Conservation (phyloP, 2,113 vertebrate species). For the Bubo bubo region DNA sequence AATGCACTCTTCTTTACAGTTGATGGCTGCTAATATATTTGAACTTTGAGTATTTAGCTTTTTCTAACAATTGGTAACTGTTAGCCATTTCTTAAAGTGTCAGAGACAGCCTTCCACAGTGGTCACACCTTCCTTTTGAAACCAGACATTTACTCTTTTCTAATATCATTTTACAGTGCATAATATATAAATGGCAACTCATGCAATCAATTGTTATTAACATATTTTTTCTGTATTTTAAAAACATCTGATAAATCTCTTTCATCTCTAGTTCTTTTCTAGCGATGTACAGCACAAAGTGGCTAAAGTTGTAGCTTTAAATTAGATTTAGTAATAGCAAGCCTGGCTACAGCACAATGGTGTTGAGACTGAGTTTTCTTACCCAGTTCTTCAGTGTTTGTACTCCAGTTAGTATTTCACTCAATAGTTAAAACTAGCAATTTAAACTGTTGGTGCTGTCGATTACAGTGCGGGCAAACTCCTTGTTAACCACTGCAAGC, state of each 20-base stretch:
- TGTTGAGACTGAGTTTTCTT: neutral
- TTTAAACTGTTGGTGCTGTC: neutral
- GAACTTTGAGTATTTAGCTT: neutral
- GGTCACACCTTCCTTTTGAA: neutral
- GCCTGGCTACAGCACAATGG: neutral
- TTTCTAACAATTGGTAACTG: neutral
- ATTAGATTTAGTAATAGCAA: neutral
- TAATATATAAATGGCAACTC: neutral
- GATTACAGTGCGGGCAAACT: neutral
- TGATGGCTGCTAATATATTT: neutral
- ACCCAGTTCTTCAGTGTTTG: neutral
- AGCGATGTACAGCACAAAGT: neutral
- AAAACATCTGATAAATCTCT: neutral
- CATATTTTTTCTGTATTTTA: neutral
- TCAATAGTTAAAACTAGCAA: neutral
- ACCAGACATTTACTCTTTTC: neutral
- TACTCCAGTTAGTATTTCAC: neutral
- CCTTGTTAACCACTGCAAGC: neutral
- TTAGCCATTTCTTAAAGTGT: neutral
- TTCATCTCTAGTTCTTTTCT: neutral
- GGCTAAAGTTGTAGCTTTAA: neutral
- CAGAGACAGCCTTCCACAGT: neutral
- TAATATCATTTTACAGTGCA: neutral
- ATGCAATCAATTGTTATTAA: neutral
- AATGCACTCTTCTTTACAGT: neutral